Evolutionary conservation across 2,888 invertebrate genomes (phyloP), one percentile per base, ranked within the genome.

Genomic region (Drosophila pseudotalamancana): DNA sequence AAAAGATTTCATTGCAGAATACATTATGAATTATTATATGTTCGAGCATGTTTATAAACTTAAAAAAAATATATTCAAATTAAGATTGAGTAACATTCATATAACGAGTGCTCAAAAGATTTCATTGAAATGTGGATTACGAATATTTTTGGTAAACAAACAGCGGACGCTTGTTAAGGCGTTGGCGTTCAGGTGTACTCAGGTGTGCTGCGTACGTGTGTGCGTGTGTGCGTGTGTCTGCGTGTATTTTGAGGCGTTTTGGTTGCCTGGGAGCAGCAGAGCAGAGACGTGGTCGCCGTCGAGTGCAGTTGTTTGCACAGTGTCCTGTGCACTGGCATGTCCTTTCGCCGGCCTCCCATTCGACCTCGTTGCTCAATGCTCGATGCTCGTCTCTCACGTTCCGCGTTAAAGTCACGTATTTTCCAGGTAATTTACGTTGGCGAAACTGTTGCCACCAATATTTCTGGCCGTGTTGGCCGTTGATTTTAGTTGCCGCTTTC

Each of bases 401-500:
- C 59, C 78, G 66, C 68, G 73, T 57, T 67, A 71, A 80, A 89
- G 89, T 90, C 90, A 90, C 90, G 90, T 90, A 89, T 84, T 89
- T 90, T 90, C 89, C 89, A 90, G 88, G 90, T 90, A 90, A 90
- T 90, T 90, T 90, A 90, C 90, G 90, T 88, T 87, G 77, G 75
- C 86, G 76, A 87, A 84, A 84, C 88, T 88, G 87, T 84, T 84
- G 88, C 88, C 84, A 83, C 77, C 81, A 82, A 82, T 87, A 87
- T 86, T 87, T 85, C 71, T 81, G 78, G 63, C 70, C 76, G 64
- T 61, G 64, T 70, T 80, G 70, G 56, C 64, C 68, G 71, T 64
- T 66, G 75, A 79, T 80, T 75, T 74, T 69, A 71, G 71, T 54
- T 59, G 19, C 29, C 60, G 56, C 50, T 49, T 68, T 54, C 11